Evolutionary conservation across 2,113 vertebrate genomes (phyloP).

Genomic region (Physeter macrocephalus): DNA sequence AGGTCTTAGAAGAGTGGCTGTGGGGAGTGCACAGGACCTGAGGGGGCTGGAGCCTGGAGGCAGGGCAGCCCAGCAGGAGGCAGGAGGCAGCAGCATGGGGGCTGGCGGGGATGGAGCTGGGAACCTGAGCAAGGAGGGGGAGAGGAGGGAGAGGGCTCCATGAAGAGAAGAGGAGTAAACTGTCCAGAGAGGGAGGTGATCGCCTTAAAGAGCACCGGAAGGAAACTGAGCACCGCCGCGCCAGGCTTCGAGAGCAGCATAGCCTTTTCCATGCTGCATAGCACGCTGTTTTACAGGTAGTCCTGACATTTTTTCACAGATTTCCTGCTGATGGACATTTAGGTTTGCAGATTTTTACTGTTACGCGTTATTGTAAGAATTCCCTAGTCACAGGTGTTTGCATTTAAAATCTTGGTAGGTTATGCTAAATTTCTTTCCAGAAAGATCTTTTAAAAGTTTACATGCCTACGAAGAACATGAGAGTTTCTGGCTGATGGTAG

Average conservation of each 20-base stretch:
- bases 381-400: not conserved
- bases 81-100: too few relatives aligned
- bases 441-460: not conserved
- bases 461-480: not conserved
- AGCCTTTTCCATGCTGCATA: accelerated
- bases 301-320: not conserved
- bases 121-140: not conserved
- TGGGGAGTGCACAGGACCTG: not conserved
- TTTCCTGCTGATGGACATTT: not conserved
- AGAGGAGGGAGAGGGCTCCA: accelerated
- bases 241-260: accelerated
- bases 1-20: not conserved
- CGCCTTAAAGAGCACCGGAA: not conserved
- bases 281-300: accelerated
- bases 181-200: not conserved
- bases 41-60: not conserved
- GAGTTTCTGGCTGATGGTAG: not conserved
- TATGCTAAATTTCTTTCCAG: not conserved
- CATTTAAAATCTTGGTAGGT: not conserved
- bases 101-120: too few relatives aligned
- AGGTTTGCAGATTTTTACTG: not conserved
- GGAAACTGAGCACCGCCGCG: too few relatives aligned
- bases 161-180: not conserved
- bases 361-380: not conserved
- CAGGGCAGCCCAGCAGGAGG: accelerated